Conservation (phyloP, 2,888 invertebrate species). For the Eupithecia dodoneata region DNA sequence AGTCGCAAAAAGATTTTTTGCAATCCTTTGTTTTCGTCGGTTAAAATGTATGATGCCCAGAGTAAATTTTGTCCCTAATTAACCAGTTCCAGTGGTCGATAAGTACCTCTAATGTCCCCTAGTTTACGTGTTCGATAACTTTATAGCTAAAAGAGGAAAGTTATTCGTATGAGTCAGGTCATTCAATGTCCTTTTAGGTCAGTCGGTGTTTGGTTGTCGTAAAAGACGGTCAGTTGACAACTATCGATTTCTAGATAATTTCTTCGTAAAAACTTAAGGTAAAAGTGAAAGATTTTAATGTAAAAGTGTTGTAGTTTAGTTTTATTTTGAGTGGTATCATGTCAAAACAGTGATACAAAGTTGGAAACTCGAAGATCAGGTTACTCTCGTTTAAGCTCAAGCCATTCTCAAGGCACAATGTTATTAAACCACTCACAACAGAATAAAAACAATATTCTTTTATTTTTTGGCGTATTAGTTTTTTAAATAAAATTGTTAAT, state of each 20-base stretch:
- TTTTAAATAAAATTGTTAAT: too few relatives aligned
- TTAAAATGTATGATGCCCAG: neutral
- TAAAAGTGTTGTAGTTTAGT: neutral
- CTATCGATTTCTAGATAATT: neutral
- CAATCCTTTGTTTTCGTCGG: neutral
- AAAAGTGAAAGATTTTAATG: neutral
- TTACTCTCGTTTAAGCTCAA: neutral
- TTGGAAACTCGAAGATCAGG: neutral
- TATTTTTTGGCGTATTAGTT: too few relatives aligned
- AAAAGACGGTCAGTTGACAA: slow-evolving; percentile 15
- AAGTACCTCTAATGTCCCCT: neutral
- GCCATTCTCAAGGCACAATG: neutral
- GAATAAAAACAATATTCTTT: too few relatives aligned
- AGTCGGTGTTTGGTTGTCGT: slow-evolving; percentile 41
- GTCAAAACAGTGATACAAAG: neutral
- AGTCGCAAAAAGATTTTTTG: neutral
- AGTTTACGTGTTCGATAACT: slow-evolving; percentile 49
- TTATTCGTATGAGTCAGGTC: slow-evolving; percentile 53
- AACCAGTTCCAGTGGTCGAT: neutral
- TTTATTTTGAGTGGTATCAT: neutral
- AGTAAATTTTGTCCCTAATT: neutral
- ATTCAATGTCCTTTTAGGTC: slow-evolving; percentile 51
- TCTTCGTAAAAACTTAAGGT: neutral
- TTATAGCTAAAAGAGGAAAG: slow-evolving; percentile 65
- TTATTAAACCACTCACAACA: neutral